Percentiles rank a stretch among this genome's conserved stretches.
phyloP scores from a whole-genome alignment of 2,888 invertebrate species.

The Netelia melanura region DNA sequence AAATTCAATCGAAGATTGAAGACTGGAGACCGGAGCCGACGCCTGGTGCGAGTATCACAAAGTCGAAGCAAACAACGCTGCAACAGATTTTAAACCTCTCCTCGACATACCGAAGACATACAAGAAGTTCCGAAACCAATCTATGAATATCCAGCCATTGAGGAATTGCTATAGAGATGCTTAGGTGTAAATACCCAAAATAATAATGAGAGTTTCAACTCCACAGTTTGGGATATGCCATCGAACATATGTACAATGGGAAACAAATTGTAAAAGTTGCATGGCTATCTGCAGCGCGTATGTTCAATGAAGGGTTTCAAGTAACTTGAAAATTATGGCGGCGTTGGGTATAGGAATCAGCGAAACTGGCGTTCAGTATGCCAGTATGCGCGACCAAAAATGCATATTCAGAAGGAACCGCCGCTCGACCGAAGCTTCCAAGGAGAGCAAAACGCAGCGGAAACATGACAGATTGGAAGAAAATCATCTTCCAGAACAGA shows the following conservation, averaged over 20 bases:
- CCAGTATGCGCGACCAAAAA: conserved; percentile 48
- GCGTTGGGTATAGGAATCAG: conserved; percentile 67
- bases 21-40: background rate
- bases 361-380: conserved; percentile 50
- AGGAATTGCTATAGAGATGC: background rate
- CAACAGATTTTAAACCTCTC: background rate
- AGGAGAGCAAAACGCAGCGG: conserved; percentile 19
- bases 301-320: no score
- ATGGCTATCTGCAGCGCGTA: no score
- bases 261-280: no score
- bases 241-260: no score
- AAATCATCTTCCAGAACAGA: background rate
- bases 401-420: background rate
- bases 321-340: conserved; percentile 52
- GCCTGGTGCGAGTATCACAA: background rate
- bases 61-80: background rate
- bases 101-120: background rate
- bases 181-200: background rate
- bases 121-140: background rate
- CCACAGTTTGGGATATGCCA: no score
- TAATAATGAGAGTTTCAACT: background rate
- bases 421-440: no score
- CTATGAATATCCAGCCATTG: background rate
- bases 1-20: background rate
- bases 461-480: conserved; percentile 51